phyloP scores from a whole-genome alignment of 2,797 vertebrate genomes.

The Echeneis naucrates region DNA sequence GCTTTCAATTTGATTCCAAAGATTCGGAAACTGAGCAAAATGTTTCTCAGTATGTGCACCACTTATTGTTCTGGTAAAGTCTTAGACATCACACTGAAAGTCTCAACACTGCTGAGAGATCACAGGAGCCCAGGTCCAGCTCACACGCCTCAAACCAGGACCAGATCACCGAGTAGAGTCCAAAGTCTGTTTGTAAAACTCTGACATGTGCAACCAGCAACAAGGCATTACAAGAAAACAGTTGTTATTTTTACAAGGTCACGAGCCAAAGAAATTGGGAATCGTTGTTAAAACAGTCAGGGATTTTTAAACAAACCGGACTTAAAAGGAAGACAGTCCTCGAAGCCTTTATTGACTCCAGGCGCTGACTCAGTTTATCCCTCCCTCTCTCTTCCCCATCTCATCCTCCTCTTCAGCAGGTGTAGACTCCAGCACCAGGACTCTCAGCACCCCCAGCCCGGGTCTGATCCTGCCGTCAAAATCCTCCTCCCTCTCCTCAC shows the following conservation, averaged over 20 bases:
- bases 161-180: not conserved
- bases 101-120: not conserved
- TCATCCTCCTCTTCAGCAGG: slow-evolving; percentile 77
- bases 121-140: not conserved
- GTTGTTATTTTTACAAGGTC: not conserved
- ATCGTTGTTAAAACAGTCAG: no score
- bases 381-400: not conserved
- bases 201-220: not conserved
- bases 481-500: slow-evolving; percentile 84
- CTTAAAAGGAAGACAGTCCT: not conserved
- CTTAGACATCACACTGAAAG: not conserved
- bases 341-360: not conserved
- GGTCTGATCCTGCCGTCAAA: slow-evolving; percentile 92
- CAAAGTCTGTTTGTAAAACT: not conserved
- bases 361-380: not conserved
- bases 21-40: not conserved
- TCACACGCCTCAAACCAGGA: not conserved
- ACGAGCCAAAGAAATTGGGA: not conserved
- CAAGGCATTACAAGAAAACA: not conserved
- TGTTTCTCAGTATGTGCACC: not conserved
- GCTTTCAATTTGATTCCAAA: not conserved
- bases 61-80: not conserved
- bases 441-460: slow-evolving; percentile 95
- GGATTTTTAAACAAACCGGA: no score
- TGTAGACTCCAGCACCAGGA: slow-evolving; percentile 95